Percentiles rank a stretch among this genome's conserved stretches.
phyloP scores from a whole-genome alignment of 2,888 invertebrate genomes.

The Noctua janthina region DNA sequence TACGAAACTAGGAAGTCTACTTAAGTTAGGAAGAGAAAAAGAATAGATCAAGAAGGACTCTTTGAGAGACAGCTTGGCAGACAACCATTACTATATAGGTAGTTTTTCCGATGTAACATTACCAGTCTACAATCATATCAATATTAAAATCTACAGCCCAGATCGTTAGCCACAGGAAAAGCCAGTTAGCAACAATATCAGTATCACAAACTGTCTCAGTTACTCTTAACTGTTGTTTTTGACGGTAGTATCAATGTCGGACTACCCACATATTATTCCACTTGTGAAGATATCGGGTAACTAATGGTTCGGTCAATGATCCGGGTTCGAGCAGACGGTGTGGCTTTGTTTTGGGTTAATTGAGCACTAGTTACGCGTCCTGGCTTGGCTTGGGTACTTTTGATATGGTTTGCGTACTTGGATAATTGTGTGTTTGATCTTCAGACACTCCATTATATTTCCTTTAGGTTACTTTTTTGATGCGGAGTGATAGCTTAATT shows the following conservation, averaged over 20 bases:
- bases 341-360: conserved; percentile 44
- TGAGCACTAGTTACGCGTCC: conserved; percentile 14
- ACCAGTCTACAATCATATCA: conserved; percentile 1
- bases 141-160: conserved; percentile 26
- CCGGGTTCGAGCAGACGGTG: conserved; percentile 40
- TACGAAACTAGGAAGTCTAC: not conserved
- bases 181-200: conserved; percentile 58
- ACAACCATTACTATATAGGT: not conserved
- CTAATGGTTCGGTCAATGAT: conserved; percentile 64
- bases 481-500: not conserved
- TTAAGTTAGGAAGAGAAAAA: not conserved
- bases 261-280: conserved; percentile 55
- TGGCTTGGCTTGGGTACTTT: conserved; percentile 9
- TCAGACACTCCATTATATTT: not conserved
- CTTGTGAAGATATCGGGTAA: conserved; percentile 57
- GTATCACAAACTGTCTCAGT: conserved; percentile 52
- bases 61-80: not conserved
- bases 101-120: not conserved
- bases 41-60: not conserved
- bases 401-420: not conserved
- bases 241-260: conserved; percentile 51
- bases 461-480: not conserved
- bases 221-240: conserved; percentile 60
- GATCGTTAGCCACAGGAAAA: conserved; percentile 57
- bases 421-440: not conserved